phyloP scores from a whole-genome alignment of 2,113 vertebrate species.

The Trematocara unimaculatum region DNA sequence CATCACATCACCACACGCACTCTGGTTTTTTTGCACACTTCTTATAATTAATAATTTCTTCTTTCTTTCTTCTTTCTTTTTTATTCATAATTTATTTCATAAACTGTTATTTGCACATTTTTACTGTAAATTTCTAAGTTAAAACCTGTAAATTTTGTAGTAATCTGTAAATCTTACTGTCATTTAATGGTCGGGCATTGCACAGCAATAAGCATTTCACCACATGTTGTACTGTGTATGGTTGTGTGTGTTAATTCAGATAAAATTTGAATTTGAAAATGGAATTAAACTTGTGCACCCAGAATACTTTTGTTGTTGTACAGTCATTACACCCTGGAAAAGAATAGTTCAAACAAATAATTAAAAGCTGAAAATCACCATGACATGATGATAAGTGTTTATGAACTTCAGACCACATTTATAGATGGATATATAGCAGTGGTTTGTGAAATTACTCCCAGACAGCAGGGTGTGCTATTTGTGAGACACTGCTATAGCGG shows the following conservation, averaged over 20 bases:
- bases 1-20: not conserved
- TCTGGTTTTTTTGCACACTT: not conserved
- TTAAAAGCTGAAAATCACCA: not conserved
- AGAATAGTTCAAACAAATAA: not conserved
- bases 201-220: not conserved
- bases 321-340: not conserved
- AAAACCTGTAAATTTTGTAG: not conserved
- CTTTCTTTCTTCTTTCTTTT: not conserved
- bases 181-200: not conserved
- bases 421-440: not conserved
- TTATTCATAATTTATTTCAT: not conserved
- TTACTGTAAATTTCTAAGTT: not conserved
- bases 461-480: conserved; percentile 5
- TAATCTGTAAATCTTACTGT: not conserved
- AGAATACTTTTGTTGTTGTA: not conserved
- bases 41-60: not conserved
- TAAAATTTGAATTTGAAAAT: not conserved
- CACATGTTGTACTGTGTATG: not conserved
- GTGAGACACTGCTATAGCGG: not conserved
- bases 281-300: not conserved
- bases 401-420: not conserved
- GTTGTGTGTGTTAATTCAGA: not conserved
- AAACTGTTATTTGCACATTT: not conserved
- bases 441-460: not conserved
- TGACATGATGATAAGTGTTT: not conserved